Percentiles rank a stretch among this genome's conserved stretches.
Evolutionary conservation across 2,113 vertebrate species (phyloP).

Genomic region (Barbus barbus): DNA sequence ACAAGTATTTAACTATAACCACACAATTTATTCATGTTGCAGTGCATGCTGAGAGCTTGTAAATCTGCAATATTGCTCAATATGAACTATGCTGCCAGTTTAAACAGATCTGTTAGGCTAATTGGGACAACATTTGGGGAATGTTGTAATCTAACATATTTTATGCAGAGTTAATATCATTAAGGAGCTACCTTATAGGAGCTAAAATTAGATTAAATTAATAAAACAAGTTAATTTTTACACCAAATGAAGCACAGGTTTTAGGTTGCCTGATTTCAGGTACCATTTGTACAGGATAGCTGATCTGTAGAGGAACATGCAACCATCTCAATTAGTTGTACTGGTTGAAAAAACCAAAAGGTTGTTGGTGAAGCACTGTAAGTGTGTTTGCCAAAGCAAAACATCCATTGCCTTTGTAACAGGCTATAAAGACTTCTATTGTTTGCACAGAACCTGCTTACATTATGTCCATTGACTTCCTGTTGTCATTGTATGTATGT

Average conservation of each 20-base stretch:
- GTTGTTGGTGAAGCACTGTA: neutral
- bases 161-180: neutral
- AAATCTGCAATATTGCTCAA: neutral
- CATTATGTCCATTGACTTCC: neutral
- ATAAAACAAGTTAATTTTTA: neutral
- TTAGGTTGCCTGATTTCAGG: neutral
- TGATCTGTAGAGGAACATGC: neutral
- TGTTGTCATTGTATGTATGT: neutral
- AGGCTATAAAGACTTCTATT: neutral
- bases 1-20: neutral
- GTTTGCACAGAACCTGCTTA: neutral
- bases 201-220: neutral
- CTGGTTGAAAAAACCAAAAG: neutral
- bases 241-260: neutral
- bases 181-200: neutral
- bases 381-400: slow-evolving; percentile 28
- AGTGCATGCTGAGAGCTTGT: neutral
- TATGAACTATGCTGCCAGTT: neutral
- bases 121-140: neutral
- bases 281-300: neutral
- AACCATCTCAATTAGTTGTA: neutral
- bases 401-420: slow-evolving; percentile 6
- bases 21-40: neutral
- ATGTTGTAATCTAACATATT: neutral
- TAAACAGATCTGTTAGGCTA: neutral